These are phyloP conservation scores for Acanthopleura granulata DNA, from an alignment of 2,888 invertebrate species.

Conservation along the genomic window DNA sequence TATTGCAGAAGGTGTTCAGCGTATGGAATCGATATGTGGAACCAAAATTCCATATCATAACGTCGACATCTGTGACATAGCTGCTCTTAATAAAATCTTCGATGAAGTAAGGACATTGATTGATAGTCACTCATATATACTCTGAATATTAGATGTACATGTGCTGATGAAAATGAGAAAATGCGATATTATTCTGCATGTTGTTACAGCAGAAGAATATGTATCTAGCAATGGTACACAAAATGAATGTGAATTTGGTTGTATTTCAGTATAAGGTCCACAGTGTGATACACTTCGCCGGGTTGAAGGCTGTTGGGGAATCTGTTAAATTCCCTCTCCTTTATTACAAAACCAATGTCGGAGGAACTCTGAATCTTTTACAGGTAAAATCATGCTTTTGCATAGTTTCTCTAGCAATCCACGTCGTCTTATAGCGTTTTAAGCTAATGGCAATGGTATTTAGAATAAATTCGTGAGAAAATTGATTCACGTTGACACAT, in stretches of 20 bases:
- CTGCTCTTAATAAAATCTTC: constrained; percentile 79
- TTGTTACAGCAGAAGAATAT: too few species aligned
- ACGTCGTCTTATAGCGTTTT: too few species aligned
- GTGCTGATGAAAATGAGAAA: neutral
- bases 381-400: constrained; percentile 76
- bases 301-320: constrained; percentile 96
- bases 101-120: constrained; percentile 75
- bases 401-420: too few species aligned
- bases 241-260: neutral
- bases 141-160: too few species aligned
- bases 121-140: too few species aligned
- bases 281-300: constrained; percentile 96
- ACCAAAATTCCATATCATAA: constrained; percentile 79
- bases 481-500: too few species aligned
- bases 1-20: constrained; percentile 78
- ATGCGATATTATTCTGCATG: too few species aligned
- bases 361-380: constrained; percentile 90
- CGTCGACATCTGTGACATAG: constrained; percentile 80
- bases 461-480: too few species aligned
- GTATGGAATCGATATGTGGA: constrained; percentile 84
- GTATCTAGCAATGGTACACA: too few species aligned
- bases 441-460: too few species aligned
- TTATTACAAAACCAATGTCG: constrained; percentile 95
- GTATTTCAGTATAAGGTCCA: constrained; percentile 86
- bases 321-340: constrained; percentile 91